Evolutionary conservation across 2,888 invertebrate genomes (phyloP), one percentile per base, ranked within the genome.

Genomic region (Pammene fasciana): DNA sequence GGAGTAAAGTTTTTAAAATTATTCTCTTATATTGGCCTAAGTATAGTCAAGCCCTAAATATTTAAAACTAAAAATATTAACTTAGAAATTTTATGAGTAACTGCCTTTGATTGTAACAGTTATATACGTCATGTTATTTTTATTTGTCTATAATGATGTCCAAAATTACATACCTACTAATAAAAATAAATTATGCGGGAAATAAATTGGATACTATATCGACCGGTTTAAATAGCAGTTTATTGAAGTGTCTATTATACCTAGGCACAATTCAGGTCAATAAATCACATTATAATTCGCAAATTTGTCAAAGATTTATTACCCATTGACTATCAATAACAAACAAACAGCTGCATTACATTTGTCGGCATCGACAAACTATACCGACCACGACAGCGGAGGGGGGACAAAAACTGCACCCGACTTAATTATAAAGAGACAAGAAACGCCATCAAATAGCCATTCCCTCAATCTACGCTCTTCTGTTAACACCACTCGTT

Each of bases 351-450:
- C 68, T 68, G 64, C 68, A 68, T 68, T 65, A 68, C 59, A 61
- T 67, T 59, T 67, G 55, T 54, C 70, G 45, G 59, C 59, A 52
- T 57, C 52, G 57, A 68, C 68, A 64, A 68, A 64, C 68, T 68
- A 57, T 62, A 62, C 62, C 67, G 57, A 66, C 62, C 54, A 43
- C 62, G 61, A 66, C 59, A 75, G 79, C 75, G 75, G 75, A 76
- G 76, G 78, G 81, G 79, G 80, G 82, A 86, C 92, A 92, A 92
- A 92, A 92, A 92, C 88, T 91, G 91, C 91, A 89, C 91, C 90
- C 88, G 90, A 92, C 92, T 92, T 92, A 92, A 92, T 92, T 92
- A 92, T 92, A 91, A 92, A 91, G 92, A 92, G 92, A 92, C 92
- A 92, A 92, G 92, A 92, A 92, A 86, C 89, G 92, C 89, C 87